Conservation (phyloP, 2,888 invertebrate species). For the Folsomia manolachei region DNA sequence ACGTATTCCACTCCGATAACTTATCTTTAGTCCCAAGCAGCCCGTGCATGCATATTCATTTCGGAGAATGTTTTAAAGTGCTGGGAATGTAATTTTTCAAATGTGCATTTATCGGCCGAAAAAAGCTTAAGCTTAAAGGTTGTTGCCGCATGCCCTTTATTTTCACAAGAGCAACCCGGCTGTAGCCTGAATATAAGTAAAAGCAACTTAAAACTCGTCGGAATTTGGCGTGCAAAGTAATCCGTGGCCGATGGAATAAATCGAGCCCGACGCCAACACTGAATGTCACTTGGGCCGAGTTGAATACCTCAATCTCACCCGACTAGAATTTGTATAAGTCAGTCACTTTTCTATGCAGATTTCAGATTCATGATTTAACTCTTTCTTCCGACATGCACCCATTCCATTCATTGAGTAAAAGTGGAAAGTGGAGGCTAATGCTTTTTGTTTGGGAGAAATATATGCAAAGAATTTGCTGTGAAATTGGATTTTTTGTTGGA, state of each 20-base stretch:
- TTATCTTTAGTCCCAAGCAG: too few relatives aligned
- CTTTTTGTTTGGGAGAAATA: too few relatives aligned
- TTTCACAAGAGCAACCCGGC: too few relatives aligned
- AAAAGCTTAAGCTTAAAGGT: not conserved
- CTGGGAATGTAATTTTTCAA: not conserved
- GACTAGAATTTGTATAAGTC: not conserved
- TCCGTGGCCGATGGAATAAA: conserved; percentile 19
- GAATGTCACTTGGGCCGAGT: conserved; percentile 14
- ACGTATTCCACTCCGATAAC: too few relatives aligned
- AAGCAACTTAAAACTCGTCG: not conserved
- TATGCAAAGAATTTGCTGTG: not conserved
- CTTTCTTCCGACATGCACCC: not conserved
- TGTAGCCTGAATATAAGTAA: not conserved
- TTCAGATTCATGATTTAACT: too few relatives aligned
- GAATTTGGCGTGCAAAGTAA: conserved; percentile 12
- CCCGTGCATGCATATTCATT: not conserved
- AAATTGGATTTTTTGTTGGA: too few relatives aligned
- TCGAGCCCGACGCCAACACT: conserved; percentile 11
- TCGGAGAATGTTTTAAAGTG: too few relatives aligned
- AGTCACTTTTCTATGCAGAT: not conserved
- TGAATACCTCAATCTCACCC: too few relatives aligned
- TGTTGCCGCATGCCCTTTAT: too few relatives aligned
- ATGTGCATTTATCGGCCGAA: not conserved
- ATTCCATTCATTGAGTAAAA: too few relatives aligned
- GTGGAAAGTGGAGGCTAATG: not conserved